These are phyloP conservation scores for Zophobas morio DNA, from an alignment of 1,140 invertebrate genomes.

Conservation along the genomic window DNA sequence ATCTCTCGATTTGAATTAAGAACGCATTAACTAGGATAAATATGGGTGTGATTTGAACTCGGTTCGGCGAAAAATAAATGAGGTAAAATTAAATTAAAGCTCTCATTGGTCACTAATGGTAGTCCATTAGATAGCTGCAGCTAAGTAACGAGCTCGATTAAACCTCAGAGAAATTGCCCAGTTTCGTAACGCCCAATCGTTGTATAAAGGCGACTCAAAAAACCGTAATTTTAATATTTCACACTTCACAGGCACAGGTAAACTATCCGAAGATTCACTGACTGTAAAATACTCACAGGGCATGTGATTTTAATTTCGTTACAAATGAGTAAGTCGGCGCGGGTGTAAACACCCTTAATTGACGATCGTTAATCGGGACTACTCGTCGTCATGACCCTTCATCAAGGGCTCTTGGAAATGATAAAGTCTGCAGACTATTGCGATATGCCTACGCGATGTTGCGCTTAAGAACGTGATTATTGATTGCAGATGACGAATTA, in stretches of 20 bases:
- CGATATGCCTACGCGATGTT: conserved; percentile 9
- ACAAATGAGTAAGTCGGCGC: conserved; percentile 22
- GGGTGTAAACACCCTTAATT: conserved; percentile 37
- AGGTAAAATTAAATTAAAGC: conserved; percentile 43
- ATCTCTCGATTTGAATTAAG: conserved; percentile 31
- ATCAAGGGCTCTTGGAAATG: conserved; percentile 29
- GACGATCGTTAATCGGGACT: conserved; percentile 37
- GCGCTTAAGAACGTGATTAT: background rate
- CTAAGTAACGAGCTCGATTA: conserved; percentile 42
- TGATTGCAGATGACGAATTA: conserved; percentile 18
- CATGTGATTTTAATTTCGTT: conserved; percentile 28
- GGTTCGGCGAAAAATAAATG: conserved; percentile 37
- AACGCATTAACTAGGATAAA: conserved; percentile 32
- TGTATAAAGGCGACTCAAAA: conserved; percentile 3
- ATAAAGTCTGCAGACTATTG: conserved; percentile 14
- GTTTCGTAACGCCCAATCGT: conserved; percentile 20
- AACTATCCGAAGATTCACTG: background rate
- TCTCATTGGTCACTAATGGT: conserved; percentile 41
- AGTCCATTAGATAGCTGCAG: conserved; percentile 42
- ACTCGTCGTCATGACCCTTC: conserved; percentile 16
- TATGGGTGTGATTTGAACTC: conserved; percentile 38
- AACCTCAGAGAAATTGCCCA: conserved; percentile 41
- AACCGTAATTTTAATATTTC: conserved; percentile 21
- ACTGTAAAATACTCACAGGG: conserved; percentile 18
- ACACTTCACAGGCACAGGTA: conserved; percentile 7